These are phyloP conservation scores for Lytechinus variegatus DNA, from an alignment of 35 echinoderm and acorn worm species.

Conservation along the genomic window DNA sequence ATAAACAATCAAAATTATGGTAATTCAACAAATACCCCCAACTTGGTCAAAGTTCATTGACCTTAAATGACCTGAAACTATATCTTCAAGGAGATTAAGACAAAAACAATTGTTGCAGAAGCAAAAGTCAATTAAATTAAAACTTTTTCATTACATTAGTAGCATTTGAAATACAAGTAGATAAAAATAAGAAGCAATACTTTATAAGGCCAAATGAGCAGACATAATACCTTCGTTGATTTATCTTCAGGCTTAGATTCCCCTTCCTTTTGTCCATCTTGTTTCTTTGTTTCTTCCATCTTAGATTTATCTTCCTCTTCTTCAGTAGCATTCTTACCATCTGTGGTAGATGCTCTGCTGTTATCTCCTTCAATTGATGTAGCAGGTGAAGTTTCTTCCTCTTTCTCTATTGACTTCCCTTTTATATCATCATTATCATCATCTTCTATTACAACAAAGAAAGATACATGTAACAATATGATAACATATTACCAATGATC, in stretches of 20 bases:
- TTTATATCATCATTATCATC: background rate
- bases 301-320: slow-evolving; percentile 52
- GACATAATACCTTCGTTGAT: background rate
- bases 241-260: background rate
- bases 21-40: too few relatives aligned
- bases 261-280: slow-evolving; percentile 35
- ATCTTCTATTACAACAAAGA: background rate
- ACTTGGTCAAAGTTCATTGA: too few relatives aligned
- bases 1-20: too few relatives aligned
- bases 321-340: slow-evolving; percentile 51
- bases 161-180: too few relatives aligned
- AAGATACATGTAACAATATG: background rate
- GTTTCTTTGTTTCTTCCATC: slow-evolving; percentile 35
- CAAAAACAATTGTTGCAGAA: too few relatives aligned
- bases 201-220: background rate
- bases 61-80: too few relatives aligned
- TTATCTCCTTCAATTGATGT: slow-evolving; percentile 35
- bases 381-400: background rate
- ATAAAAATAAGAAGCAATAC: background rate
- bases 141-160: too few relatives aligned
- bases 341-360: slow-evolving; percentile 17
- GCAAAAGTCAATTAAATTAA: too few relatives aligned
- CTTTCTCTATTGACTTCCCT: slow-evolving; percentile 20
- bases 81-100: too few relatives aligned
- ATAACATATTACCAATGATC: too few relatives aligned